Base-by-base conservation (phyloP, 2,797 vertebrate genomes). In the Sparus aurata region DNA sequence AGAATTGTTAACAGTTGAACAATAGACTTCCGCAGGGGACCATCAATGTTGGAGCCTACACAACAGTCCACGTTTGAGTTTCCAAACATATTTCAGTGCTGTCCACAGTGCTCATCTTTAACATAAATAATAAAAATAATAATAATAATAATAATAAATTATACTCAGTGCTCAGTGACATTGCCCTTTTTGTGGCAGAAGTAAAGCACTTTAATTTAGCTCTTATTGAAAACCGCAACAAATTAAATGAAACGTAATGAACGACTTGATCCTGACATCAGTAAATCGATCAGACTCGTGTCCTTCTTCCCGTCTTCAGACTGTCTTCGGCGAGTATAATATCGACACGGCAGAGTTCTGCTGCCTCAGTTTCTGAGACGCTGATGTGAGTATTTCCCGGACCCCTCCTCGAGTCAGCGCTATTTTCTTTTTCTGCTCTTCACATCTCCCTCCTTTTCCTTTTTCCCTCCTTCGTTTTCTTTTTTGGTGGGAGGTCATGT, bases 331-430 rank as follows among this genome's bases (percentile, higher is more conserved):
- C n/a, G n/a, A n/a, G n/a, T n/a, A n/a, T n/a, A n/a, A n/a, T n/a
- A n/a, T n/a, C n/a, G n/a, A n/a, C n/a, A n/a, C n/a, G n/a, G n/a
- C n/a, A n/a, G n/a, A n/a, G 3, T 60, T 77, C 27, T 74, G 82
- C 87, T 79, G 80, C 61, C 67, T 77, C 83, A 79, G 73, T 34
- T 49, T 68, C 45, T 63, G 46, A 80, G 71, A 73, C 11, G 63
- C 69, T 75, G 82, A 81, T 59, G 55, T 22, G 23, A 70, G 69
- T n/a, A 3, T 84, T 82, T 71, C 69, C 75, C 2, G 74, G 79
- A 77, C 64, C 69, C 43, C 66, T 25, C 1, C 41, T 46, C 1
- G 34, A 80, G 45, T 88, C 79, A 77, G 77, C 83, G 38, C 59
- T 66, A 57, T 69, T 59, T 45, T 34, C 22, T 46, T 34, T 34